Conservation (phyloP, 2,113 vertebrate species). For the rabbit (Oryctolagus cuniculus) region mOryCun1.1 NC_091448.1:31685501-31686000, state of each 20-base stretch:
- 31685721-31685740: neutral
- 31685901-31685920: neutral
- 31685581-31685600: neutral
- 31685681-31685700: neutral
- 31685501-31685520: too few relatives aligned
- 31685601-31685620: neutral
- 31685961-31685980: accelerated
- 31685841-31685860: neutral
- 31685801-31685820: neutral
- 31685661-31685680: neutral
- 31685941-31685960: neutral
- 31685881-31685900: neutral
- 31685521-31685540: too few relatives aligned
- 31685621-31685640: neutral
- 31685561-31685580: too few relatives aligned
- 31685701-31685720: neutral
- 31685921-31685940: neutral
- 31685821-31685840: neutral
- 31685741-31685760: neutral
- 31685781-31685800: neutral
- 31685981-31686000: neutral
- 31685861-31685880: neutral
- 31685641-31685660: neutral
- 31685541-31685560: too few relatives aligned
- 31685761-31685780: neutral